Conservation (phyloP, 1,140 invertebrate genomes). For the Orussus abietinus region DNA sequence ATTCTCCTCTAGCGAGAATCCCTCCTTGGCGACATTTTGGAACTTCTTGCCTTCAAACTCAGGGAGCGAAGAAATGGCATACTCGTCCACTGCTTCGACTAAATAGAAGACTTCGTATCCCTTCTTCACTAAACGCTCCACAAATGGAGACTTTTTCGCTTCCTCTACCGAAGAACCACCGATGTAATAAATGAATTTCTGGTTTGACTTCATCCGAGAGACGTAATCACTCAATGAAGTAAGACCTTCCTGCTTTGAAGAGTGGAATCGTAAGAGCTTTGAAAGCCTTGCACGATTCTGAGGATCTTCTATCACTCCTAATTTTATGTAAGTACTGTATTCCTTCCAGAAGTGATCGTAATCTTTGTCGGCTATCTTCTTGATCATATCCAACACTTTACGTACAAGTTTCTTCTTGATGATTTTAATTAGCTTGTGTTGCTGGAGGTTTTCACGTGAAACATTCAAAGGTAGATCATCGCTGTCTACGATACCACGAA, state of each 20-base stretch:
- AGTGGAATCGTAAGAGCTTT: constrained; percentile 89
- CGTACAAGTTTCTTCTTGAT: constrained; percentile 99
- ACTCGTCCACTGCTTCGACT: constrained; percentile 97
- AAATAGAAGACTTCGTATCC: constrained; percentile 97
- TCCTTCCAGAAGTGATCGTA: constrained; percentile 98
- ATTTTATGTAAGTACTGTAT: constrained; percentile 97
- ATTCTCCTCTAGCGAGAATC: constrained; percentile 82
- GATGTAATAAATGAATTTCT: constrained; percentile 95
- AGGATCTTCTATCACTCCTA: constrained; percentile 97
- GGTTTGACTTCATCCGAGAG: constrained; percentile 94
- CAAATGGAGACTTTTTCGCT: constrained; percentile 91
- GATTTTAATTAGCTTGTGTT: constrained; percentile 97
- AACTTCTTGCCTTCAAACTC: constrained; percentile 99
- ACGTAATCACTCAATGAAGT: constrained; percentile 89
- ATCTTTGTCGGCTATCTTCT: constrained; percentile 89
- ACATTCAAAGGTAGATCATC: constrained; percentile 99
- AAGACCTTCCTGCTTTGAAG: constrained; percentile 69
- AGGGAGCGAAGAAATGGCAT: constrained; percentile 93
- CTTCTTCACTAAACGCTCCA: constrained; percentile 87
- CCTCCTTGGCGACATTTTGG: constrained; percentile 99
- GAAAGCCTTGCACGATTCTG: constrained; percentile 92
- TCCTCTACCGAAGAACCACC: constrained; percentile 86
- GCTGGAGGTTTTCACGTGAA: constrained; percentile 95
- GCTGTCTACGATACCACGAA: constrained; percentile 97
- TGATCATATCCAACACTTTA: constrained; percentile 97